Base-by-base conservation (phyloP, 2,888 invertebrate species). In the Drosophila sordidula region DNA sequence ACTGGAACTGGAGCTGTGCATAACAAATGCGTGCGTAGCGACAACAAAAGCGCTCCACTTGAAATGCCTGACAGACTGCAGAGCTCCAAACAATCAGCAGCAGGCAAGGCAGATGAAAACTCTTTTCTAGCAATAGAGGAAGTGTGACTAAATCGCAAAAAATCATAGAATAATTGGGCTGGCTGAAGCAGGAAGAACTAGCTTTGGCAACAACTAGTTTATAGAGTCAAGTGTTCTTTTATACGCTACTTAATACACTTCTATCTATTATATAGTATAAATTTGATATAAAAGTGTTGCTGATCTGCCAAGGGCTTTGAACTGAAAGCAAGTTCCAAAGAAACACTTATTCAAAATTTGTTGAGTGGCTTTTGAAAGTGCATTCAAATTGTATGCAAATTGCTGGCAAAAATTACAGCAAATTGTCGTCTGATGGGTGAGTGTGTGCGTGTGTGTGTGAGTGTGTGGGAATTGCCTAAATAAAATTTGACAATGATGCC, bases 341-440 rank as follows among this genome's bases (percentile, higher is more conserved):
- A 34, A 9, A 34, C 4, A 8, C 12, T 34, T 34, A 16, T 42
- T 46, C 18, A 44, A 52, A 22, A 18, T 44, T 66, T 49, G 25
- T 45, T 49, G 42, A 36, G 25, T 47, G 55, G 25, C 41, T 56
- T 38, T 51, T 3, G 25, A 29, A 56, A 64, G 45, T 47, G 57
- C 29, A 64, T 74, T 44, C 39, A 61, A 67, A 75, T 64, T 56
- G 6, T 25, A 78, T 73, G 74, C 56, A 78, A 78, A 75, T 67
- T 77, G 63, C 29, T 5, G 25, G 4, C 50, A 42, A 46, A 73
- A 73, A 68, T 68, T 62, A 18, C 57, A 46, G 44, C 12, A 73
- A 68, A 57, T 54, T 74, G 57, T 46, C 32, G 34, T 39, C 29
- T 38, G 54, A 14, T n/a, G 41, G 4, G 38, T 36, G 45, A 42